These are phyloP conservation scores for Aporophyla nigra DNA, from an alignment of 2,888 invertebrate genomes.

Conservation along the genomic window DNA sequence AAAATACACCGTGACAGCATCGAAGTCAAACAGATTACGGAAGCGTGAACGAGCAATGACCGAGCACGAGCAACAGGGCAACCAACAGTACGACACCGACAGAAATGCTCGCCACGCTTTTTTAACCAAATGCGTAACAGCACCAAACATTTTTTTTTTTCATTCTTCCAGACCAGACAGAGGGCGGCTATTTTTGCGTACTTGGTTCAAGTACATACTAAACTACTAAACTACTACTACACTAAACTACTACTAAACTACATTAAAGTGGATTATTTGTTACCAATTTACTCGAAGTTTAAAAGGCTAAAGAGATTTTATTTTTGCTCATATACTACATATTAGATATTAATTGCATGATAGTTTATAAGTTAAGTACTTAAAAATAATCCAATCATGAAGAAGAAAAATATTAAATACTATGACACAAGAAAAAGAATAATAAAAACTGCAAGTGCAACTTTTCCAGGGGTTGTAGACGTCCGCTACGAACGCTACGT, in stretches of 20 bases:
- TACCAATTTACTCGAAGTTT: constrained; percentile 2
- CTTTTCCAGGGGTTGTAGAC: constrained; percentile 13
- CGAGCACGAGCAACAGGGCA: constrained; percentile 37
- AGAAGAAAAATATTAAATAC: background rate
- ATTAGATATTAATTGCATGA: background rate
- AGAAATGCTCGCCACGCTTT: constrained; percentile 36
- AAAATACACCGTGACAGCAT: constrained; percentile 55
- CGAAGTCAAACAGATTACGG: constrained; percentile 53
- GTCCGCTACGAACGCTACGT: constrained; percentile 46
- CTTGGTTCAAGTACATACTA: constrained; percentile 1
- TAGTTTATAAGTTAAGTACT: background rate
- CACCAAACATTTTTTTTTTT: background rate
- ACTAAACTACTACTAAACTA: constrained; percentile 1
- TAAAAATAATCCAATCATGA: background rate
- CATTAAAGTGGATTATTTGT: constrained; percentile 1
- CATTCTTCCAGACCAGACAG: constrained; percentile 27
- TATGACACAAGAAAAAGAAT: background rate
- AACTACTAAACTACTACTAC: constrained; percentile 11
- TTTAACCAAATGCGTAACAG: constrained; percentile 25
- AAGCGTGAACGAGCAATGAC: constrained; percentile 56
- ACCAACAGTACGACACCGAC: constrained; percentile 49
- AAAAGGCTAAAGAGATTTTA: background rate
- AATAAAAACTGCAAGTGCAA: background rate
- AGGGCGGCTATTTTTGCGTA: constrained; percentile 41
- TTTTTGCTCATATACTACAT: background rate